These are phyloP conservation scores for Torymus tubicola DNA, from an alignment of 2,888 invertebrate species.

Conservation along the genomic window DNA sequence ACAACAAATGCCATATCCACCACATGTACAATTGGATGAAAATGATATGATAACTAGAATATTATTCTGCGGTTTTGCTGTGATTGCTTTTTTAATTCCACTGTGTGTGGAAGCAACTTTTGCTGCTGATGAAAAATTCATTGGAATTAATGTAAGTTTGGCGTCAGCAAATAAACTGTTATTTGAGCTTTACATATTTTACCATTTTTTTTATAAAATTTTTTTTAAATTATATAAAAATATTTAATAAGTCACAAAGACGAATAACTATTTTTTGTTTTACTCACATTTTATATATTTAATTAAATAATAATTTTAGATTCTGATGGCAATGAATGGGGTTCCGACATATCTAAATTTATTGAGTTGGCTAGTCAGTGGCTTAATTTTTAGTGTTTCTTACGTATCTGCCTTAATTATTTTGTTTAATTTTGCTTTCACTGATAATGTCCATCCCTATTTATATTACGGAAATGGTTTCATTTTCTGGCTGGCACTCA, in stretches of 20 bases:
- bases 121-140: constrained; percentile 71
- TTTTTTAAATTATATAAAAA: no score
- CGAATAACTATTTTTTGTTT: constrained; percentile 9
- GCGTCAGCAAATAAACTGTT: background rate
- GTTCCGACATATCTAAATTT: constrained; percentile 70
- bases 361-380: constrained; percentile 71
- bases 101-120: constrained; percentile 69
- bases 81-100: constrained; percentile 69
- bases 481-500: constrained; percentile 69
- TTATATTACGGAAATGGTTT: constrained; percentile 71
- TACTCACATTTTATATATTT: constrained; percentile 15
- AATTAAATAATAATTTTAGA: constrained; percentile 60
- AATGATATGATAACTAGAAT: constrained; percentile 62
- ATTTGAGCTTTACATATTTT: no score
- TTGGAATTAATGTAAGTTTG: constrained; percentile 71
- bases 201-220: no score
- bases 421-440: constrained; percentile 68
- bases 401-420: constrained; percentile 68
- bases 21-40: constrained; percentile 64
- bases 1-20: constrained; percentile 73
- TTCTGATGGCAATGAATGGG: constrained; percentile 73
- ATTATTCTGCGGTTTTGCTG: constrained; percentile 65
- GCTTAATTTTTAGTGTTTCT: constrained; percentile 65
- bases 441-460: constrained; percentile 67
- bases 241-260: constrained; percentile 1